Evolutionary conservation across 2,113 vertebrate genomes (phyloP).

Genomic region (Ranitomeya imitator): DNA sequence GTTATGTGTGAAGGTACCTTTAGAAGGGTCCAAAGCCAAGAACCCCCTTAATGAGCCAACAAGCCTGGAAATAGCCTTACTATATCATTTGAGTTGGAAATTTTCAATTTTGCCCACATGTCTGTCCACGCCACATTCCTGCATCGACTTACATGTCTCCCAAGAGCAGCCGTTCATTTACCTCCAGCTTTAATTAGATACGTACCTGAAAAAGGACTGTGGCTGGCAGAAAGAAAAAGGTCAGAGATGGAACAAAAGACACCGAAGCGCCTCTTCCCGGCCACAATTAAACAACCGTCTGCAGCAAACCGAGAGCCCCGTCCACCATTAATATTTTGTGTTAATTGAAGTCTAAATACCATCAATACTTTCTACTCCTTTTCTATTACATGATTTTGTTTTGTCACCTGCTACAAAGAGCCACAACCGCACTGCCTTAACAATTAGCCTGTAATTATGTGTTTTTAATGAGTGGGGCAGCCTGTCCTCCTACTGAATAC

Average conservation of each 20-base stretch:
- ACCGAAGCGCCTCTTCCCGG: constrained; percentile 62
- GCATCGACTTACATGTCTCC: constrained; percentile 77
- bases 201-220: background rate
- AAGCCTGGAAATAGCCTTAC: background rate
- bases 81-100: background rate
- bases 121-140: constrained; percentile 73
- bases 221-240: no score
- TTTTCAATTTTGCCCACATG: background rate
- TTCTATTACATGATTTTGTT: constrained; percentile 76
- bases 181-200: constrained; percentile 54
- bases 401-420: constrained; percentile 77
- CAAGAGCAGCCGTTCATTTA: constrained; percentile 77
- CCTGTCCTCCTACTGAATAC: constrained; percentile 82
- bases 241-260: background rate
- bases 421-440: constrained; percentile 68
- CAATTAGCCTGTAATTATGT: constrained; percentile 88
- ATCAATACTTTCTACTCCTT: constrained; percentile 75
- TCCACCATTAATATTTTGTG: constrained; percentile 66
- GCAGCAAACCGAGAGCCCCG: constrained; percentile 69
- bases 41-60: background rate
- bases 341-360: constrained; percentile 77
- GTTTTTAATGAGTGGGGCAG: constrained; percentile 79
- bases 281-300: constrained; percentile 76
- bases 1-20: no score
- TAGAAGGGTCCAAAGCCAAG: no score